Base-by-base conservation (phyloP, 2,888 invertebrate genomes). In the Hoplodrina blanda region DNA sequence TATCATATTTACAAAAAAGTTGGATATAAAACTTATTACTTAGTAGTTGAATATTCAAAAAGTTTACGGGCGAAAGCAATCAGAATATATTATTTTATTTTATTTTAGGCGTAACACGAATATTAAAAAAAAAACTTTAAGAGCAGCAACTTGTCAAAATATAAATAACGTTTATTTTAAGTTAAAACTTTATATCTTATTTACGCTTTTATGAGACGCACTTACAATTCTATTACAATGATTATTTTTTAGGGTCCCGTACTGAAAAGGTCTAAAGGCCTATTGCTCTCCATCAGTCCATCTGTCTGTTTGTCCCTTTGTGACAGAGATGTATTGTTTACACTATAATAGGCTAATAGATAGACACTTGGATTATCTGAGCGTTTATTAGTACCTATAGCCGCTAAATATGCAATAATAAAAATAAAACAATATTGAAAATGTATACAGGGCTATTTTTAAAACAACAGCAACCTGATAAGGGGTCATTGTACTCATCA, bases 31-130 rank as follows among this genome's bases (percentile, higher is more conserved):
- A 88, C 82, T 83, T 86, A 76, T 79, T 80, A 82, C 76, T 79
- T 75, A 80, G 37, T 8, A 37, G 76, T 78, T 81, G 65, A 86
- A 86, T 85, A 85, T 87, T 86, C 83, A 81, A 57, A 69, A 86
- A 85, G 75, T 83, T 86, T 73, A 69, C 61, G 66, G 62, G 66
- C 76, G 69, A 80, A 77, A 73, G 76, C 80, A 83, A 85, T 84
- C 76, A 80, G 75, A 84, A 83, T 75, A 72, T 79, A 69, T 55
- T 6, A 33, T 41, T 13, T 46, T 46, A 17, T 17, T 81, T 74
- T 73, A 62, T 44, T 54, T 74, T 62, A 57, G 57, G 56, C 80
- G 70, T 77, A 74, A 73, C 67, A 71, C 37, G 64, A 84, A 66
- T 73, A 77, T 69, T 11, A 15, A 70, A 77, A 73, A 70, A 80